Conservation (phyloP, 2,797 vertebrate genomes). For the Arnoldichthys spilopterus region DNA sequence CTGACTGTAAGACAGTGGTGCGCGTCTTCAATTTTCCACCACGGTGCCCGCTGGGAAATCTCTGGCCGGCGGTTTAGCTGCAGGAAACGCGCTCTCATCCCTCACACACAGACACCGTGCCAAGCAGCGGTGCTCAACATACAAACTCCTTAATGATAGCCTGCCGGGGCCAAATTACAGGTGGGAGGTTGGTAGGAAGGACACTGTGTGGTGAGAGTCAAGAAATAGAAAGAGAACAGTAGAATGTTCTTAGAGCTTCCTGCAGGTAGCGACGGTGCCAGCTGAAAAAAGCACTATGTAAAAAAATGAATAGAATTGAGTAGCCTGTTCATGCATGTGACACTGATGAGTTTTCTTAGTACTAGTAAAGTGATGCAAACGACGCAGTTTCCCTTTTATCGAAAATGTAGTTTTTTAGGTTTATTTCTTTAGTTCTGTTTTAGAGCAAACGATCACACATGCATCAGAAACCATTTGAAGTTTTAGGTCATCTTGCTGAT, state of each 20-base stretch:
- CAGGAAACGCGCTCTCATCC: slow-evolving; percentile 30
- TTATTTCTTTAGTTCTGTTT: background rate
- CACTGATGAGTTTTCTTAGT: background rate
- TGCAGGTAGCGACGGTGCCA: too few species aligned
- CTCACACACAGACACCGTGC: slow-evolving; percentile 35
- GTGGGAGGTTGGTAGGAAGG: slow-evolving; percentile 22
- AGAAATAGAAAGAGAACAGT: background rate
- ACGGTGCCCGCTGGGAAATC: slow-evolving; percentile 51
- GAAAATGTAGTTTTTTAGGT: background rate
- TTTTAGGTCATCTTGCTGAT: background rate
- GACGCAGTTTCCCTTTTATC: background rate
- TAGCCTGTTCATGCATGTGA: background rate
- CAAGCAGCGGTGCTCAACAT: slow-evolving; percentile 40
- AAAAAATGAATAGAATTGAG: too few species aligned
- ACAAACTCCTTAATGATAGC: slow-evolving; percentile 33
- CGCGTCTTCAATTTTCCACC: slow-evolving; percentile 50
- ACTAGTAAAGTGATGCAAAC: background rate
- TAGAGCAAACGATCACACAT: background rate
- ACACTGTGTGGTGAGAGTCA: slow-evolving; percentile 1
- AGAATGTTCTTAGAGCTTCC: background rate
- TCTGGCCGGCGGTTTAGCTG: slow-evolving; percentile 45
- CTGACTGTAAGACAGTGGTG: slow-evolving; percentile 25
- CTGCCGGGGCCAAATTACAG: slow-evolving; percentile 36
- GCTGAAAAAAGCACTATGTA: too few species aligned
- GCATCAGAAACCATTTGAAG: too few species aligned